Evolutionary conservation across 2,888 invertebrate genomes (phyloP), one percentile per base, ranked within the genome.

Genomic region (Caenorhabditis doughertyi): DNA sequence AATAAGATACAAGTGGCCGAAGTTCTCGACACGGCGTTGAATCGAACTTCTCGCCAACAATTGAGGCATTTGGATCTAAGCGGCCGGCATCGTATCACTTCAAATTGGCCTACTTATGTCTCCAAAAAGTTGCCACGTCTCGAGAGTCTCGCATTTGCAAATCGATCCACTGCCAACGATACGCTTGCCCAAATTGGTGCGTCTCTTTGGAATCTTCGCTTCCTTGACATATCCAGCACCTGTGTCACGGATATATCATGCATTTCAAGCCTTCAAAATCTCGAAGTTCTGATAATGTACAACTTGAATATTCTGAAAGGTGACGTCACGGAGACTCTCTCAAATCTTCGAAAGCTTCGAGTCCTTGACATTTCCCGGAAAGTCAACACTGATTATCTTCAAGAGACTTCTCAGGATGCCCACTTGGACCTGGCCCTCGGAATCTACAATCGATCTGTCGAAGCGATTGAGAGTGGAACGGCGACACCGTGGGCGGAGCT

Each of bases 211-310:
- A 35, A 76, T 13, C 74, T 87, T 1, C 65, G 67, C 4, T 82
- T 72, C 55, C 60, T 87, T 23, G 87, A 87, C 51, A 85, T 87
- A 64, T 85, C 87, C 2, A 84, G 83, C 55, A 82, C 85, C 0
- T 64, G 49, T 13, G 70, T 87, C n/a, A 83, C 83, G 18, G 86
- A 87, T 56, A 83, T 87, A 32, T 70, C 82, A 25, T 86, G 84
- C 47, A 73, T 82, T 8, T 68, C 77, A 3, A 70, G 67, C 25
- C 53, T 82, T 21, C 56, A 58, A 18, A 81, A 85, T 51, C 77
- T 88, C 32, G 86, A 88, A 68, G 81, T 84, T 1, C 71, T 88
- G 0, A 72, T 86, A 3, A 84, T 88, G 85, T 83, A 88, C 71
- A 84, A 85, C 65, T 42, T 86, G 76, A 79, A 79, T 39, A 81